Evolutionary conservation across 2,113 vertebrate genomes (phyloP).

Genomic region (Dipodomys ordii): DNA sequence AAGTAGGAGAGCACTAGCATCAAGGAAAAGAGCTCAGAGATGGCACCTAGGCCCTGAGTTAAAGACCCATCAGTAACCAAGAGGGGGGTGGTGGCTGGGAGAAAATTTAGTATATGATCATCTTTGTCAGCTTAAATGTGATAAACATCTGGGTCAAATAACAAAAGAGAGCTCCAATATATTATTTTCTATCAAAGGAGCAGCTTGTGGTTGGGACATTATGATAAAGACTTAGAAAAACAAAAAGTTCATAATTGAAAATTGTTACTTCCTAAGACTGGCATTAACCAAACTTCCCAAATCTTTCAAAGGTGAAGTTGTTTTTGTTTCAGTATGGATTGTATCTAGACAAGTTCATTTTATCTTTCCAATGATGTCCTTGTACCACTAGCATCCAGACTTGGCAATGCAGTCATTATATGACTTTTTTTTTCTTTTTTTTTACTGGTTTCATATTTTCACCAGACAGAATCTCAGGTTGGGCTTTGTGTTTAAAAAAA

Average conservation of each 20-base stretch:
- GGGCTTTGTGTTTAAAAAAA: background rate
- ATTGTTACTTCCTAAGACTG: background rate
- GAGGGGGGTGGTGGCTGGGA: too few relatives aligned
- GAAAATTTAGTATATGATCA: background rate
- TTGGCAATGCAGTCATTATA: fast-evolving
- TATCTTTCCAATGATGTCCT: background rate
- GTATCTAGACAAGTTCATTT: background rate
- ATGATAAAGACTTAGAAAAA: background rate
- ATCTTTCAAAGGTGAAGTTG: background rate
- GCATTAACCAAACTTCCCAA: background rate
- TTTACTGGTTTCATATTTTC: background rate
- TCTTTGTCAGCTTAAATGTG: background rate
- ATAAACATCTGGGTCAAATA: background rate
- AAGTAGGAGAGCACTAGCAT: too few relatives aligned
- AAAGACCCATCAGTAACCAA: too few relatives aligned
- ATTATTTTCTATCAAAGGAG: fast-evolving
- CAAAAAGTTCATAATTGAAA: background rate
- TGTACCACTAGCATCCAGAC: fast-evolving
- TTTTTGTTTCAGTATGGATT: background rate
- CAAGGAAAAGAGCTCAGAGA: too few relatives aligned
- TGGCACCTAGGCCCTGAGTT: too few relatives aligned
- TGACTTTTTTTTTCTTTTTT: too few relatives aligned
- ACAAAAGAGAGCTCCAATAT: background rate
- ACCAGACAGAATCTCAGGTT: background rate
- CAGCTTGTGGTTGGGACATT: background rate